A percentile compares a stretch with the other conserved stretches of the same genome.
phyloP scores from a whole-genome alignment of 2,797 vertebrate species.

The Centroberyx gerrardi region DNA sequence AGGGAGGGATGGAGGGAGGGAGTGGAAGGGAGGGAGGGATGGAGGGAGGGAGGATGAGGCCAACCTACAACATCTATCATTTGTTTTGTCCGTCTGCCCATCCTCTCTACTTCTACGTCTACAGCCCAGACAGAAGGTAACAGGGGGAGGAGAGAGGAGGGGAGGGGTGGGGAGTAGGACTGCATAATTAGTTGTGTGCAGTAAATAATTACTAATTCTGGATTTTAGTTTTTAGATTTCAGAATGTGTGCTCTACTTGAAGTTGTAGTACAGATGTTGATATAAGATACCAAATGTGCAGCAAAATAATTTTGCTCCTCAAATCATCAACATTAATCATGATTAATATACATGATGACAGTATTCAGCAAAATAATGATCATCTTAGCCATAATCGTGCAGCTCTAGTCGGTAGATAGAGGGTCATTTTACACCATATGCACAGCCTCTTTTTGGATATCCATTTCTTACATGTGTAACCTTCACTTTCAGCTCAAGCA shows the following conservation, averaged over 20 bases:
- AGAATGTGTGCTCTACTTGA: not conserved
- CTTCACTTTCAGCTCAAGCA: not conserved
- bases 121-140: conserved; percentile 48
- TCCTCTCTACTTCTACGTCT: conserved; percentile 13
- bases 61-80: conserved; percentile 51
- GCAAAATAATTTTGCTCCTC: not conserved
- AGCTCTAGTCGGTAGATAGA: too few species aligned
- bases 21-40: conserved; percentile 47
- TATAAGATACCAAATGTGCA: not conserved
- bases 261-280: not conserved
- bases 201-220: not conserved
- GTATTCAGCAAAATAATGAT: too few species aligned
- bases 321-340: not conserved
- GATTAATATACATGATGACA: too few species aligned
- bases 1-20: conserved; percentile 38
- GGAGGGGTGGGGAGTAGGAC: conserved; percentile 13
- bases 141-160: conserved; percentile 74
- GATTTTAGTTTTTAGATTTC: not conserved
- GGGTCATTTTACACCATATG: not conserved
- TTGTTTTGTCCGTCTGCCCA: conserved; percentile 16
- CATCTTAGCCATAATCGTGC: too few species aligned
- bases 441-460: not conserved
- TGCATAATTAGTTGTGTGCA: not conserved
- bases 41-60: conserved; percentile 55
- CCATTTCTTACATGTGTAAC: not conserved